These are phyloP conservation scores for Dione vanillae DNA, from an alignment of 2,888 invertebrate species.

Conservation along the genomic window DNA sequence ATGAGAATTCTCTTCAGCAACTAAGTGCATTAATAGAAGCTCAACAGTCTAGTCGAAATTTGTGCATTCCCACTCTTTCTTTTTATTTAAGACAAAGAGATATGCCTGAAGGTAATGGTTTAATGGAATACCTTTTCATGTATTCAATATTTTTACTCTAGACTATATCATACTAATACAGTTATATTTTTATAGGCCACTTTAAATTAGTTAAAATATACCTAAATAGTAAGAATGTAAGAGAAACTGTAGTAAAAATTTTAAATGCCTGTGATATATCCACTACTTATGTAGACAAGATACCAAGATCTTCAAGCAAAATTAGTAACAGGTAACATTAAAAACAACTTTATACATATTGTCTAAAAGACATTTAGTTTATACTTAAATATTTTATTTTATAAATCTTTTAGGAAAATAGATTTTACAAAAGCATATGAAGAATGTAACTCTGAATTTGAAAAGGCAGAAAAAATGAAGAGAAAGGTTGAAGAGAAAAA, in stretches of 20 bases:
- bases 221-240: conserved; percentile 87
- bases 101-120: conserved; percentile 77
- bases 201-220: conserved; percentile 90
- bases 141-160: not conserved
- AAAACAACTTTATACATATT: conserved; percentile 8
- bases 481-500: conserved; percentile 72
- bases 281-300: conserved; percentile 93
- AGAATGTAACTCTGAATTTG: conserved; percentile 68
- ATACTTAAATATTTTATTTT: not conserved
- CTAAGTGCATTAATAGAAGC: conserved; percentile 93
- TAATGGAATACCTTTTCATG: not conserved
- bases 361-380: not conserved
- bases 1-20: conserved; percentile 95
- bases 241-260: conserved; percentile 89
- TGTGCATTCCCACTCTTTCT: conserved; percentile 86
- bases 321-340: conserved; percentile 58
- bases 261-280: conserved; percentile 92
- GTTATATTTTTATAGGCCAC: conserved; percentile 76
- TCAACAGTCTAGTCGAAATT: conserved; percentile 86
- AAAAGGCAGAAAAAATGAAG: conserved; percentile 65
- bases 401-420: conserved; percentile 51
- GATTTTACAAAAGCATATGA: conserved; percentile 67
- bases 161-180: not conserved
- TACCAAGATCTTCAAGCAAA: conserved; percentile 72
- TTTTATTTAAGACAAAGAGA: conserved; percentile 91